These are phyloP conservation scores for Macropis europaea DNA, from an alignment of 2,888 invertebrate species.

Conservation along the genomic window DNA sequence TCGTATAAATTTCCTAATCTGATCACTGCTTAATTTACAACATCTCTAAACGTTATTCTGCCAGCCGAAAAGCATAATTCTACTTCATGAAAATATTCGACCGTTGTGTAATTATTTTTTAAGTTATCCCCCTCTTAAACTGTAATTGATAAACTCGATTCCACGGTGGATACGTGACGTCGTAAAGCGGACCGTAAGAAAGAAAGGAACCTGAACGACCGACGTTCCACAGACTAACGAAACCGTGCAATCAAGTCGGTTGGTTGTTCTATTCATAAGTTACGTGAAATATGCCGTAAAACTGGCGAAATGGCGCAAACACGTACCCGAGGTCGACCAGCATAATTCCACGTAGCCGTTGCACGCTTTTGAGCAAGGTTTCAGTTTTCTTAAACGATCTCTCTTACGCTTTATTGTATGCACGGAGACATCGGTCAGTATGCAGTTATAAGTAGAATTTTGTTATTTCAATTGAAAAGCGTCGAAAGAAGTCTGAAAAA, in stretches of 20 bases:
- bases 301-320: conserved; percentile 58
- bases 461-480: no score
- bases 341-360: conserved; percentile 9
- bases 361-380: background rate
- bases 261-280: conserved; percentile 52
- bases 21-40: no score
- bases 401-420: background rate
- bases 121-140: no score
- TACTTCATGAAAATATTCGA: no score
- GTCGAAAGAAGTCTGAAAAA: no score
- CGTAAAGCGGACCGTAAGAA: conserved; percentile 34
- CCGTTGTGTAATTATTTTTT: no score
- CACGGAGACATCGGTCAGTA: no score
- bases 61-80: no score
- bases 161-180: conserved; percentile 24
- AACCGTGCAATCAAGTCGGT: conserved; percentile 46
- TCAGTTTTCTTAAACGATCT: background rate
- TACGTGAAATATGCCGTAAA: conserved; percentile 64
- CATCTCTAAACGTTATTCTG: no score
- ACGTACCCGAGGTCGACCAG: conserved; percentile 18
- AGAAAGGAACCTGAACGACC: conserved; percentile 12
- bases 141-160: conserved; percentile 6
- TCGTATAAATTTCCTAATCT: no score
- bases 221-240: conserved; percentile 2
- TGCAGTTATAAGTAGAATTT: no score